Evolutionary conservation across 2,888 invertebrate species (phyloP).

Genomic region (Luffia ferchaultella): DNA sequence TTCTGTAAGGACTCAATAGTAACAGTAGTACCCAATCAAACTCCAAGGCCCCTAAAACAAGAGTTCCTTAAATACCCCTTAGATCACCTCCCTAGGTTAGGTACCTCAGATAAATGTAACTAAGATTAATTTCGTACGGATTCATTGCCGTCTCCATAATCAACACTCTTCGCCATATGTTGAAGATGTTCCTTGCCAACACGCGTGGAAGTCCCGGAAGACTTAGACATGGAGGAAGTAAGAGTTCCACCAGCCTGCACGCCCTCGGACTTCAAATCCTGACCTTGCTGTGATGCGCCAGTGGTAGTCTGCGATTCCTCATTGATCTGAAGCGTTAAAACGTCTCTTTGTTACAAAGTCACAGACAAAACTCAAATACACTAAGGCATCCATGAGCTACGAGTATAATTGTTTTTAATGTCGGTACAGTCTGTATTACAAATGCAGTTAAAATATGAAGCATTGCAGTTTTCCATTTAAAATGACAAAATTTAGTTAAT

Average conservation of each 20-base stretch:
- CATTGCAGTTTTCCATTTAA: too few species aligned
- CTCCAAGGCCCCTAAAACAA: too few species aligned
- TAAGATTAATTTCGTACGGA: conserved; percentile 29
- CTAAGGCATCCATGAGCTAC: too few species aligned
- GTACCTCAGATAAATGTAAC: too few species aligned
- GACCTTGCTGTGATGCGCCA: conserved; percentile 36
- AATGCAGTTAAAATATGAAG: too few species aligned
- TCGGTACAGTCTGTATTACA: too few species aligned
- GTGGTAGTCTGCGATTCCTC: conserved; percentile 49
- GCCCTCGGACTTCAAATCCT: conserved; percentile 77
- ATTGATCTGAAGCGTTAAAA: neutral
- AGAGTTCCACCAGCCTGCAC: conserved; percentile 84
- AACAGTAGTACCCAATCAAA: too few species aligned
- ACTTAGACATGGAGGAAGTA: conserved; percentile 64
- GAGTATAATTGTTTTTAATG: too few species aligned
- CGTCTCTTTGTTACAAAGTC: neutral
- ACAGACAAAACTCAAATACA: conserved; percentile 4
- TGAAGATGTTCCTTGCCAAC: conserved; percentile 56
- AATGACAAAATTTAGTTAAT: too few species aligned
- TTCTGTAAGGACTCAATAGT: too few species aligned
- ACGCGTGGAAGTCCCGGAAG: conserved; percentile 69
- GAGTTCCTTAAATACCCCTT: too few species aligned
- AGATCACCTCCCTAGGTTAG: too few species aligned
- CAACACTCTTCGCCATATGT: conserved; percentile 70
- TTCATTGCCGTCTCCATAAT: conserved; percentile 75